Evolutionary conservation across 1,140 invertebrate species (phyloP), one percentile per base, ranked within the genome.

Genomic region (Papilio polytes): DNA sequence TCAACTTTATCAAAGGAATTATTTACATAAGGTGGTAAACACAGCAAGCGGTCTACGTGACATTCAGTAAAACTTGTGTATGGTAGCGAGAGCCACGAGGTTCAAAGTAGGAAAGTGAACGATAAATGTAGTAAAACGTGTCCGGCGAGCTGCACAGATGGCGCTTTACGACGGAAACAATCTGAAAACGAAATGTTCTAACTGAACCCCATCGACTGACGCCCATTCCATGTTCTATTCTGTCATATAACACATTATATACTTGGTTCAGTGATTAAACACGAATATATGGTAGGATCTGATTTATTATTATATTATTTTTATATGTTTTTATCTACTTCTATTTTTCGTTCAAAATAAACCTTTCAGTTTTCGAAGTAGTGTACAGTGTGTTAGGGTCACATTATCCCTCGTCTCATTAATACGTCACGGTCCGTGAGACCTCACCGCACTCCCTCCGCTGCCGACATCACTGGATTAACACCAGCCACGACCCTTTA

Each of bases 111-210:
- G 10, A 63, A 63, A 63, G 20, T 26, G 56, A 63, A 63, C 56
- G 20, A 22, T 63, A 63, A 26, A 63, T 63, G 20, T 63, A 63
- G 26, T 63, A 20, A 63, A 59, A 59, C 56, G 56, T 59, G 56
- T 59, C 20, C 56, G n/a, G 56, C n/a, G 56, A 59, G 6, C 56
- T 63, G 22, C 22, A 12, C 20, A 26, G 56, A 26, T 63, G 20
- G 56, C 56, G 56, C 56, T 26, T 20, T 63, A 20, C 22, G 7
- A 9, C 56, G 56, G 22, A 51, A 51, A 53, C 51, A 0, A 18
- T n/a, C 18, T 53, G 0, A 26, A 63, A 63, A 63, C 10, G 10
- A 12, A 22, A 22, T 63, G 9, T 26, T 63, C 20, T 7, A 10
- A 26, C 56, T n/a, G n/a, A n/a, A 63, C 20, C 7, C 22, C 56